Percentiles rank a stretch among this genome's conserved stretches.
These are phyloP conservation scores for Spicauda simplicius DNA, from an alignment of 2,888 invertebrate genomes.

Conservation along the genomic window DNA sequence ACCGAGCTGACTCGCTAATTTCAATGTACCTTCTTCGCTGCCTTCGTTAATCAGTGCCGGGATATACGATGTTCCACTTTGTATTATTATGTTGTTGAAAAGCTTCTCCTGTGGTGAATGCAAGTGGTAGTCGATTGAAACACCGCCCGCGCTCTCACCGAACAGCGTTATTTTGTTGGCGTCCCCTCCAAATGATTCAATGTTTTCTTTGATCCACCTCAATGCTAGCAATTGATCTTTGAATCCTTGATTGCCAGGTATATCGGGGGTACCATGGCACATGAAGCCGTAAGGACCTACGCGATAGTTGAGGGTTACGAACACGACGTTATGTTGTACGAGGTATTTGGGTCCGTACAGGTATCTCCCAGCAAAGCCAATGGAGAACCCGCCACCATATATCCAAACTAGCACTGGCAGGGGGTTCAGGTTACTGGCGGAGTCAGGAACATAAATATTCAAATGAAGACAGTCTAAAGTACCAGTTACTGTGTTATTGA, in stretches of 20 bases:
- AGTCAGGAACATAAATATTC: constrained; percentile 84
- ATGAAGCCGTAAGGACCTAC: constrained; percentile 54
- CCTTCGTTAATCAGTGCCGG: constrained; percentile 43
- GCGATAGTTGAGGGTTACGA: constrained; percentile 54
- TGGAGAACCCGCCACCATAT: constrained; percentile 62
- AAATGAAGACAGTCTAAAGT: constrained; percentile 84
- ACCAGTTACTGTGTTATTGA: constrained; percentile 54
- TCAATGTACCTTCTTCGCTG: constrained; percentile 43
- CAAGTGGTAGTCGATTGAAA: constrained; percentile 49
- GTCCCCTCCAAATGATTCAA: constrained; percentile 52
- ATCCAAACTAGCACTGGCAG: constrained; percentile 69
- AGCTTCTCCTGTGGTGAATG: constrained; percentile 46
- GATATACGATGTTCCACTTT: constrained; percentile 50
- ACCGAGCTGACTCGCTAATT: constrained; percentile 50
- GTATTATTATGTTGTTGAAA: constrained; percentile 50
- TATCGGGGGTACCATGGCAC: constrained; percentile 48
- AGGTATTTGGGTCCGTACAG: constrained; percentile 54
- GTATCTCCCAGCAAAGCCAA: constrained; percentile 55
- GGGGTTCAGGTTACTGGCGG: constrained; percentile 42
- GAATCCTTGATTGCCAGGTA: constrained; percentile 57
- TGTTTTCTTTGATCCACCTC: constrained; percentile 54
- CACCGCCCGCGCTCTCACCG: constrained; percentile 54
- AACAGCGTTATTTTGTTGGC: constrained; percentile 48
- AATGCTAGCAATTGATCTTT: constrained; percentile 53
- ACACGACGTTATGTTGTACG: constrained; percentile 46